phyloP scores from a whole-genome alignment of 2,113 vertebrate genomes.

The Protomyctophum bolini region DNA sequence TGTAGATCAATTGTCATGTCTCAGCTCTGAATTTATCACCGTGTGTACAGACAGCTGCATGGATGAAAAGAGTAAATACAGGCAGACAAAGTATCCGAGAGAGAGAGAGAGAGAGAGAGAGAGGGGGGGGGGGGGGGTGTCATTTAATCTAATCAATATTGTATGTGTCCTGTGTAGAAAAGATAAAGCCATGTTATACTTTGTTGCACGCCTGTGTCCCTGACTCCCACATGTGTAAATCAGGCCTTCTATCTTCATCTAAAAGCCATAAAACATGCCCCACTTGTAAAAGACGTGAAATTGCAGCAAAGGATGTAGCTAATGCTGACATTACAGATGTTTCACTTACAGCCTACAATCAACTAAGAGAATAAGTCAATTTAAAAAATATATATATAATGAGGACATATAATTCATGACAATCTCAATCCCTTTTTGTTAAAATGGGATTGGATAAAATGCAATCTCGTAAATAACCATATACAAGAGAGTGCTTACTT shows the following conservation, averaged over 20 bases:
- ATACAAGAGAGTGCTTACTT: neutral
- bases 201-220: neutral
- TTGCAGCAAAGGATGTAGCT: neutral
- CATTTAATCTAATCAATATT: neutral
- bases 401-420: neutral
- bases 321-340: neutral
- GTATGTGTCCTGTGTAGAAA: neutral
- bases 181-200: too few species aligned
- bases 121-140: too few species aligned
- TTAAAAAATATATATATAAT: neutral
- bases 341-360: neutral
- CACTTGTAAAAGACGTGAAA: neutral
- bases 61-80: neutral
- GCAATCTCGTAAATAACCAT: slow-evolving; percentile 13
- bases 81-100: neutral
- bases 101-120: neutral
- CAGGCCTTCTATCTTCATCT: neutral
- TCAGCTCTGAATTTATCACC: neutral
- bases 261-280: neutral
- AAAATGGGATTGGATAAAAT: neutral
- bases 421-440: neutral
- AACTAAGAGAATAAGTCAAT: neutral
- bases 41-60: too few species aligned
- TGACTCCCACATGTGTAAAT: neutral
- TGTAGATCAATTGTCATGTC: slow-evolving; percentile 8